Evolutionary conservation across 2,888 invertebrate species (phyloP), one percentile per base, ranked within the genome.

Genomic region (Agrilus mali): DNA sequence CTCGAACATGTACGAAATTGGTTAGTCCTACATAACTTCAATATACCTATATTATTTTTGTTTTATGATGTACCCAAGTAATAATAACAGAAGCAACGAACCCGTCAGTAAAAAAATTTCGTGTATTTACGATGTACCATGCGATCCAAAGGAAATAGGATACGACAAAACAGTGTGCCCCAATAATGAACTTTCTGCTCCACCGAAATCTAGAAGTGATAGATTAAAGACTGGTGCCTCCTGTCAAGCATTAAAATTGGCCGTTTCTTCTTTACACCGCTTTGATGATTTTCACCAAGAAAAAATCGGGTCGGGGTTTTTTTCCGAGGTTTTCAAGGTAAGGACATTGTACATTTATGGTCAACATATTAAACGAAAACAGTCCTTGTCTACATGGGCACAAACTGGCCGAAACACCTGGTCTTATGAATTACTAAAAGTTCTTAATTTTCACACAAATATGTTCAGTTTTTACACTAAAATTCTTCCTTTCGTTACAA

Each of bases 241-340:
- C 4, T 95, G 90, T 66, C 84, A 86, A 56, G 95, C 95, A 35
- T 72, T 95, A 41, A 79, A 85, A 61, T 87, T 89, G 56, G 94
- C 95, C 38, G 92, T 95, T 43, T 86, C 92, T 39, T 86, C 88
- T 36, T 74, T 96, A 42, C 88, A 92, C 64, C 81, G 93, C 36
- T 79, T 93, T 54, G 94, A 95, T 69, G 95, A 96, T 73, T 95
- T 96, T 69, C 75, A 81, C 53, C 78, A 85, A 64, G 93, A 93
- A 69, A 88, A 88, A 70, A 88, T 96, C 59, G 96, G 95, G 38
- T 76, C 83, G 40, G 96, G 96, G 50, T 96, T 96, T 72, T 96
- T 95, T 73, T 95, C 95, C 4, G 92, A 94, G 73, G 95, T 96
- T 49, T 95, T 87, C 71, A 95, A 95, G 86, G 96, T 95, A 72